phyloP scores from a whole-genome alignment of 2,888 invertebrate species.

The Cynaeus angustus region DNA sequence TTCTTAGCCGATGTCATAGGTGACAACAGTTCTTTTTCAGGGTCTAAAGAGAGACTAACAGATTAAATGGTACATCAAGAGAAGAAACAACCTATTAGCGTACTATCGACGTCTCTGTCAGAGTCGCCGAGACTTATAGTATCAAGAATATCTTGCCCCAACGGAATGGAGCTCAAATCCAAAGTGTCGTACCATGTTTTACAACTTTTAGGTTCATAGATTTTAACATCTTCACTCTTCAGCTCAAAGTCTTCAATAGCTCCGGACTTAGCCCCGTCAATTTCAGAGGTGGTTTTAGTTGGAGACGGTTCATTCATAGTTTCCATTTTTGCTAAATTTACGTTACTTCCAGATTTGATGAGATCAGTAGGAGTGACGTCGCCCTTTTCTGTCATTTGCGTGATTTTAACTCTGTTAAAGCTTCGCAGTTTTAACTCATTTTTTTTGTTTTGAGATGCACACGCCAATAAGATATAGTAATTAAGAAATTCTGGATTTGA shows the following conservation, averaged over 20 bases:
- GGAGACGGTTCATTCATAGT: not conserved
- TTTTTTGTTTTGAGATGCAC: slow-evolving; percentile 19
- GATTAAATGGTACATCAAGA: not conserved
- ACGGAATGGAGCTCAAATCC: slow-evolving; percentile 77
- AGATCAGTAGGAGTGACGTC: slow-evolving; percentile 19
- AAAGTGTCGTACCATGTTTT: slow-evolving; percentile 78
- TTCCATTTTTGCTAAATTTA: slow-evolving; percentile 10
- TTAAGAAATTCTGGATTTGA: slow-evolving; percentile 74
- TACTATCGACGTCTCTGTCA: slow-evolving; percentile 33
- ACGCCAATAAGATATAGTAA: slow-evolving; percentile 61
- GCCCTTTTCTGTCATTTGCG: slow-evolving; percentile 29
- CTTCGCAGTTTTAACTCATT: slow-evolving; percentile 12
- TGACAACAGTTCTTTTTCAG: slow-evolving; percentile 36
- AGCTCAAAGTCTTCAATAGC: not conserved
- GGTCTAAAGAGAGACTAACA: slow-evolving; percentile 27
- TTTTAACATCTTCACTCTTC: slow-evolving; percentile 70
- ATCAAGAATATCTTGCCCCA: slow-evolving; percentile 76
- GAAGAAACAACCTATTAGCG: slow-evolving; percentile 27
- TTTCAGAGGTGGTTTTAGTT: not conserved
- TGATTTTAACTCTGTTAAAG: slow-evolving; percentile 36
- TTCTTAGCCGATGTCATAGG: slow-evolving; percentile 55
- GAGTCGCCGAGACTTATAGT: slow-evolving; percentile 62
- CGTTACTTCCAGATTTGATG: slow-evolving; percentile 21
- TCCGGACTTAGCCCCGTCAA: not conserved
- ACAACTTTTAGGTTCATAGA: slow-evolving; percentile 68